phyloP scores from a whole-genome alignment of 2,888 invertebrate genomes.

The Drepana falcataria region DNA sequence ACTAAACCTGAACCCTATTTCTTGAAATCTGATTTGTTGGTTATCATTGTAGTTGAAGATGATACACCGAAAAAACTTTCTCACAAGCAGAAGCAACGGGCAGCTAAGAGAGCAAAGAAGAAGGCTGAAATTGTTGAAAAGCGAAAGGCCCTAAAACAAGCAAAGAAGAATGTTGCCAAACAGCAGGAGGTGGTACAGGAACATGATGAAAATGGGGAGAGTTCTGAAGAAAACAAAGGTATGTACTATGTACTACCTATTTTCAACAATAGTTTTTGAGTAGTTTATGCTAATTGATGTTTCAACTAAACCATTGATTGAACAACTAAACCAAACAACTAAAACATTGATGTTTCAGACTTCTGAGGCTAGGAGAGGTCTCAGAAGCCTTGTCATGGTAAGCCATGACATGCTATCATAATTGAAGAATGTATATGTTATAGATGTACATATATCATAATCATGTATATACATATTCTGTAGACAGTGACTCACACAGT shows the following conservation, averaged over 20 bases:
- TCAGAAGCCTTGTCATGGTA: too few relatives aligned
- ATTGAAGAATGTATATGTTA: too few relatives aligned
- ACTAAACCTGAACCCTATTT: background rate
- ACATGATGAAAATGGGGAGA: slow-evolving; percentile 34
- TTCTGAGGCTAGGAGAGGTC: too few relatives aligned
- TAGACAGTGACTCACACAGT: too few relatives aligned
- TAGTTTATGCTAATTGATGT: too few relatives aligned
- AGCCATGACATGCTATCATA: too few relatives aligned
- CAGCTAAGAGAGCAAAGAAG: slow-evolving; percentile 79
- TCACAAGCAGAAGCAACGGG: slow-evolving; percentile 84
- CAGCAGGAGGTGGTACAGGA: slow-evolving; percentile 35
- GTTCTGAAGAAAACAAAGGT: slow-evolving; percentile 51
- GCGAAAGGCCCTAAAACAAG: slow-evolving; percentile 56
- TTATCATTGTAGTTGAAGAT: slow-evolving; percentile 55
- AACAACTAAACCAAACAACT: too few relatives aligned
- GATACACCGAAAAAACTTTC: slow-evolving; percentile 80
- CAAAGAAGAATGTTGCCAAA: slow-evolving; percentile 60
- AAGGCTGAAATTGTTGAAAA: slow-evolving; percentile 67
- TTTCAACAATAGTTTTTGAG: too few relatives aligned
- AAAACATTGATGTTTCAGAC: too few relatives aligned
- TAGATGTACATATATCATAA: too few relatives aligned
- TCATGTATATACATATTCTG: too few relatives aligned
- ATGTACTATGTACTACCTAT: background rate
- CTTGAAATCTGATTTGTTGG: background rate
- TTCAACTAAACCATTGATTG: too few relatives aligned